Conservation (phyloP, 2,797 vertebrate genomes). For the Eremophila alpestris region DNA sequence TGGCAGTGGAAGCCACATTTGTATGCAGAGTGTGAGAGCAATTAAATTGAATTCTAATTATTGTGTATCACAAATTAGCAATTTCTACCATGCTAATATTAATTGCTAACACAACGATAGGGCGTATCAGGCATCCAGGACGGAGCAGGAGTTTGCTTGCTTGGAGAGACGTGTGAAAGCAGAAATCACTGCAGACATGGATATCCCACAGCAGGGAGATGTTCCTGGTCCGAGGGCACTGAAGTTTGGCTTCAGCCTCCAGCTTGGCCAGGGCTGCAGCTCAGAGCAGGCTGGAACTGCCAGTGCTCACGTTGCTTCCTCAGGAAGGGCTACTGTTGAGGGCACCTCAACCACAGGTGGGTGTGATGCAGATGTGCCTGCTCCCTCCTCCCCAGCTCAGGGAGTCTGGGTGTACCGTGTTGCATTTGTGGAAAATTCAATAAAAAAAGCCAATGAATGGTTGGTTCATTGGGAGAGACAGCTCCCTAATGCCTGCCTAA, state of each 20-base stretch:
- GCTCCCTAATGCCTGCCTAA: neutral
- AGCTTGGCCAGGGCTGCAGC: neutral
- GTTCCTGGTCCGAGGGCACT: rapidly evolving
- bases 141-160: neutral
- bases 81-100: slow-evolving; percentile 45
- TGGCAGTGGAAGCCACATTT: neutral
- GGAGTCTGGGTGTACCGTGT: neutral
- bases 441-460: rapidly evolving
- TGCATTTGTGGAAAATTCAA: neutral
- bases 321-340: neutral
- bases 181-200: rapidly evolving
- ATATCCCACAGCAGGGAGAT: neutral
- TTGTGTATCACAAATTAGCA: slow-evolving; percentile 28
- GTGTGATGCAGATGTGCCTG: rapidly evolving
- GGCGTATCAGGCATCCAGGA: neutral
- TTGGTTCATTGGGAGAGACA: neutral
- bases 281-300: neutral
- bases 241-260: neutral
- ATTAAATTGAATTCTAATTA: slow-evolving; percentile 55
- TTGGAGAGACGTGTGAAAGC: neutral
- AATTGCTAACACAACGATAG: slow-evolving; percentile 24
- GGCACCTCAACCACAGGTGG: rapidly evolving
- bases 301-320: neutral
- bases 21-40: slow-evolving; percentile 2
- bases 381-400: neutral